Evolutionary conservation across 2,797 vertebrate species (phyloP).

Genomic region (Xerus rutilus): DNA sequence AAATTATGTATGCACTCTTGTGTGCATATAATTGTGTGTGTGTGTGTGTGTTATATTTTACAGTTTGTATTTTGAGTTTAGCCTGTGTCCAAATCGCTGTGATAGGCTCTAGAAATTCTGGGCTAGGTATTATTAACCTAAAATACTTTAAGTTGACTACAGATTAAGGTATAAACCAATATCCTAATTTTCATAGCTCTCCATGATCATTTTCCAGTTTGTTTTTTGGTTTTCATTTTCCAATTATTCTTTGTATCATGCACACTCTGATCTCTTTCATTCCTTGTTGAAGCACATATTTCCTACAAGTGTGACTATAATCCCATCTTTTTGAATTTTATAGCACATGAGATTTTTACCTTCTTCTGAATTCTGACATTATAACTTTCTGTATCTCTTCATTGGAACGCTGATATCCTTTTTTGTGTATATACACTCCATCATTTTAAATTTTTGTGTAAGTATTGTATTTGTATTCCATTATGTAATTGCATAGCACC

Average conservation of each 20-base stretch:
- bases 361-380: constrained; percentile 18
- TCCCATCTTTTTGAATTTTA: not conserved
- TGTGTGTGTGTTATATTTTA: not conserved
- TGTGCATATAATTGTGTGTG: not conserved
- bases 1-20: accelerated
- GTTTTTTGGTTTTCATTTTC: not conserved
- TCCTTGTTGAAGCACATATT: not conserved
- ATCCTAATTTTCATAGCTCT: not conserved
- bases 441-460: not conserved
- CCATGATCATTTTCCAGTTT: not conserved
- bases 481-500: not conserved
- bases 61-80: not conserved
- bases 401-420: not conserved
- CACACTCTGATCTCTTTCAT: not conserved
- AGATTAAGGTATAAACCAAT: not conserved
- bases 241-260: not conserved
- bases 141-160: not conserved
- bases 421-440: not conserved
- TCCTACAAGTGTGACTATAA: not conserved
- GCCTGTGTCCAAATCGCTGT: not conserved
- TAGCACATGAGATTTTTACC: not conserved
- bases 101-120: not conserved
- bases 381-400: not conserved
- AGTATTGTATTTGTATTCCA: not conserved
- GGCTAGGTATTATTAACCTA: not conserved